These are phyloP conservation scores for Callospermophilus lateralis DNA, from an alignment of 2,113 vertebrate species.

Conservation along the genomic window DNA sequence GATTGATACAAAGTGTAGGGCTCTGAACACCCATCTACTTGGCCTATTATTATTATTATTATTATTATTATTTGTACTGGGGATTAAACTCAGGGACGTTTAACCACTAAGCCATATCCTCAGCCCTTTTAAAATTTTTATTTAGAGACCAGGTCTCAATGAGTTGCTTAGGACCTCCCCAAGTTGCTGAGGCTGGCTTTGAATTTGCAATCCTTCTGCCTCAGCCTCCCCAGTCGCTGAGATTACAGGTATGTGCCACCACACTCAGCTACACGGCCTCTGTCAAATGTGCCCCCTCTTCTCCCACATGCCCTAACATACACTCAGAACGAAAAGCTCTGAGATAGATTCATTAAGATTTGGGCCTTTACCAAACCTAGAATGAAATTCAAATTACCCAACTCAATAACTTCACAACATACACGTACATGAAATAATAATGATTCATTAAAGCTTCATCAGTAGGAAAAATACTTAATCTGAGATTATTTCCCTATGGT, in stretches of 20 bases:
- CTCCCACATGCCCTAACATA: background rate
- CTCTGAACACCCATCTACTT: background rate
- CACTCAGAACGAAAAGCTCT: background rate
- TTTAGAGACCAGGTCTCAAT: too few species aligned
- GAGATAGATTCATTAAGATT: background rate
- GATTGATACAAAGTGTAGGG: background rate
- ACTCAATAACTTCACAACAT: background rate
- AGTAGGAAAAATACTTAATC: background rate
- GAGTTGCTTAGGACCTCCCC: too few species aligned
- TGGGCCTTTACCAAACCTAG: background rate
- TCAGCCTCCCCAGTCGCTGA: too few species aligned
- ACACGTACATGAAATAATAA: background rate
- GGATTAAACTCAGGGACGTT: too few species aligned
- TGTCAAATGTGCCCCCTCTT: background rate
- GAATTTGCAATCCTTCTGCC: too few species aligned
- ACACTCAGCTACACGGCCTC: background rate
- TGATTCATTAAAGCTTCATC: background rate
- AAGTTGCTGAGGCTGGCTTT: too few species aligned
- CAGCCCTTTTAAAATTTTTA: too few species aligned
- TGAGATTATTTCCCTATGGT: background rate
- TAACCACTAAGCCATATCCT: too few species aligned
- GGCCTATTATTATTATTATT: background rate
- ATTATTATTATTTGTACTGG: too few species aligned
- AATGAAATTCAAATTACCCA: constrained; percentile 1
- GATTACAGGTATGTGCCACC: too few species aligned